A percentile compares a stretch with the other conserved stretches of the same genome.
phyloP scores from a whole-genome alignment of 2,113 vertebrate species.

The Prochilodus magdalenae region DNA sequence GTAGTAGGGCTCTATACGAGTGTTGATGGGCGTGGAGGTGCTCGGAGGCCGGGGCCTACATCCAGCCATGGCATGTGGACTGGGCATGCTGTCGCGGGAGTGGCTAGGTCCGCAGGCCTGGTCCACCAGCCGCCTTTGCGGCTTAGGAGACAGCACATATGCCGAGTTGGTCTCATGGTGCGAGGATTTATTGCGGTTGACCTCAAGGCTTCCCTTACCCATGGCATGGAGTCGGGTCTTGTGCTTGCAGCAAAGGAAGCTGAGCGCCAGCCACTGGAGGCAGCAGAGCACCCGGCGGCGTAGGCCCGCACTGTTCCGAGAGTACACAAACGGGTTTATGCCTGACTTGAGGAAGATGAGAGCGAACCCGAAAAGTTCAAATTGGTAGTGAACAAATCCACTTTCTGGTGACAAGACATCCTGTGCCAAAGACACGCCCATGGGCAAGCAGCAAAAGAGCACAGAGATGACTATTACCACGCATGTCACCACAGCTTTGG shows the following conservation, averaged over 20 bases:
- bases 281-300: constrained; percentile 88
- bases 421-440: constrained; percentile 89
- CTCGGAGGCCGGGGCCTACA: constrained; percentile 85
- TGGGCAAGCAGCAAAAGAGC: constrained; percentile 91
- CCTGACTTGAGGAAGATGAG: constrained; percentile 95
- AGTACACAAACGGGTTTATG: constrained; percentile 97
- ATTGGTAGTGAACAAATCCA: constrained; percentile 89
- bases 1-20: constrained; percentile 94
- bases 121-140: constrained; percentile 88
- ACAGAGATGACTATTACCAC: constrained; percentile 90
- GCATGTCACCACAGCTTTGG: constrained; percentile 90
- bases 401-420: constrained; percentile 81
- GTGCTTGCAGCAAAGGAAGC: constrained; percentile 89
- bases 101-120: constrained; percentile 91
- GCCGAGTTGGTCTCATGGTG: constrained; percentile 97
- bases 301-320: constrained; percentile 92
- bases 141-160: constrained; percentile 91
- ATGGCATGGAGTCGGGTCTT: constrained; percentile 91
- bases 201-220: constrained; percentile 92
- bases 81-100: constrained; percentile 85
- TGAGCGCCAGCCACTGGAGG: constrained; percentile 81
- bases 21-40: constrained; percentile 93
- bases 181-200: constrained; percentile 95
- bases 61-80: constrained; percentile 78
- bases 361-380: constrained; percentile 93